Conservation (phyloP, 2,113 vertebrate genomes). For the Spilogale gracilis region DNA sequence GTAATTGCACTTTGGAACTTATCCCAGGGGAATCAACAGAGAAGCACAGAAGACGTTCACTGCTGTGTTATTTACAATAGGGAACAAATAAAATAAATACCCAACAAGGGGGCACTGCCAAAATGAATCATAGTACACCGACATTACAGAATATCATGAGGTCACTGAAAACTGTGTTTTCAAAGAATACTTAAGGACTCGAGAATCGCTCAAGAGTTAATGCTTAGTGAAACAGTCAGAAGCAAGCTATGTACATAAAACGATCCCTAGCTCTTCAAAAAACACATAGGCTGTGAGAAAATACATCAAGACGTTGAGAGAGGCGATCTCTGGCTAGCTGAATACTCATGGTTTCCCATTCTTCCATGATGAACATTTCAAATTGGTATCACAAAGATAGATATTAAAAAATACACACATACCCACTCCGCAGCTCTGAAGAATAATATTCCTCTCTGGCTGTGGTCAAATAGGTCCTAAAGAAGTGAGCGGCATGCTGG, state of each 20-base stretch:
- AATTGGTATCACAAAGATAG: background rate
- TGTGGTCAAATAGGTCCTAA: background rate
- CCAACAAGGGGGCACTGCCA: background rate
- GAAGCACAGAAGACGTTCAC: background rate
- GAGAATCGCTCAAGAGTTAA: background rate
- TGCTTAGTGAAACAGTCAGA: conserved; percentile 19
- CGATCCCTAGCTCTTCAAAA: background rate
- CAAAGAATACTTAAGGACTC: background rate
- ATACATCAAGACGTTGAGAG: background rate
- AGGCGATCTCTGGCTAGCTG: background rate
- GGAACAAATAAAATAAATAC: background rate
- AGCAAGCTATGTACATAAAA: background rate
- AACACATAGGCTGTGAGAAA: background rate
- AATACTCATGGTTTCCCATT: background rate
- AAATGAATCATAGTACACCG: background rate
- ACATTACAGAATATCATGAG: background rate
- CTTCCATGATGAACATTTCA: background rate
- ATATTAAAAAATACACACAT: background rate
- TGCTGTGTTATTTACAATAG: background rate
- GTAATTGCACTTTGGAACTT: background rate
- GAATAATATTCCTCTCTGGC: background rate
- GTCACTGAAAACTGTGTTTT: background rate
- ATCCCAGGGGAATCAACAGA: background rate
- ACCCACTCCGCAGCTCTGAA: background rate
- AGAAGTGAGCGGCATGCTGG: background rate